Conservation (phyloP, 2,113 vertebrate species). For the Trogon surrucura region DNA sequence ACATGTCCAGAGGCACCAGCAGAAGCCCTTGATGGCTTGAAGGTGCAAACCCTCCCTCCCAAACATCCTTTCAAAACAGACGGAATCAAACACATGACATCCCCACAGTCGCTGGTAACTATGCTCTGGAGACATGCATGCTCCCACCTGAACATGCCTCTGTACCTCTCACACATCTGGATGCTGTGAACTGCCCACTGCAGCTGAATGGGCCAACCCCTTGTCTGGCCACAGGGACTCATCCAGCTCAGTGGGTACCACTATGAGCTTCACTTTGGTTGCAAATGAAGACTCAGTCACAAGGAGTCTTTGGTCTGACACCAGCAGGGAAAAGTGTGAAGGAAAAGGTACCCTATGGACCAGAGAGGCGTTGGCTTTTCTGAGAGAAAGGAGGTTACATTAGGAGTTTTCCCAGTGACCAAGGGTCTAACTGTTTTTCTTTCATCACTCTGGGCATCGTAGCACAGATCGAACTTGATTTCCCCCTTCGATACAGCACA, state of each 20-base stretch:
- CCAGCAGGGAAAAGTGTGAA: not conserved
- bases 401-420: not conserved
- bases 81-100: not conserved
- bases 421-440: not conserved
- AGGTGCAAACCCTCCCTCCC: not conserved
- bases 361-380: not conserved
- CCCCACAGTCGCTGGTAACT: not conserved
- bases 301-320: not conserved
- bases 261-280: not conserved
- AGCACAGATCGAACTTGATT: not conserved
- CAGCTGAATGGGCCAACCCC: not conserved
- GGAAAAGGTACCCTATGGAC: not conserved
- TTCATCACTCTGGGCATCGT: not conserved
- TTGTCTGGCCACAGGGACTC: not conserved
- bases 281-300: not conserved
- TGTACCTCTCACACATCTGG: not conserved
- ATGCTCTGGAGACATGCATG: not conserved
- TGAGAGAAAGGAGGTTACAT: not conserved
- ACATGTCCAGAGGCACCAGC: not conserved
- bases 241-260: not conserved
- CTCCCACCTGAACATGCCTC: not conserved
- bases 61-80: not conserved
- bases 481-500: not conserved
- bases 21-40: not conserved
- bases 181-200: accelerated